Conservation (phyloP, 2,113 vertebrate genomes). For the Eublepharis macularius region DNA sequence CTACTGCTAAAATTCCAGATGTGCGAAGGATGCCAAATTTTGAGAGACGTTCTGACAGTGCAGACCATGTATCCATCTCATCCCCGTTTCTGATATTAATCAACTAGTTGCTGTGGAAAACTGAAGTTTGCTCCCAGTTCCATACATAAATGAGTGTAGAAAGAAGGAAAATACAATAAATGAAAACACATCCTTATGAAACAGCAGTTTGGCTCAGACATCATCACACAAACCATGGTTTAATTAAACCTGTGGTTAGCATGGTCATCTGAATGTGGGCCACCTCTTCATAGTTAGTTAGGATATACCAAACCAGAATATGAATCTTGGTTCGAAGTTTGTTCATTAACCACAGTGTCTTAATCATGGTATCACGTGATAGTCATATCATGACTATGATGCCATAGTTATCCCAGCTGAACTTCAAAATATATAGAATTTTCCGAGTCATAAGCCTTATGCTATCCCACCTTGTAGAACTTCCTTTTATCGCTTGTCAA, state of each 20-base stretch:
- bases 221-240: too few relatives aligned
- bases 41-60: neutral
- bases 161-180: neutral
- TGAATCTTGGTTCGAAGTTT: too few relatives aligned
- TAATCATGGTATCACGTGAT: too few relatives aligned
- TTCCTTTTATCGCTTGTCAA: neutral
- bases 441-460: neutral
- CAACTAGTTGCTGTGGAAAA: neutral
- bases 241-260: too few relatives aligned
- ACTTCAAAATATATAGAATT: neutral
- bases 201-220: neutral
- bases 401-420: too few relatives aligned
- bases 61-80: neutral
- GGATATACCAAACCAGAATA: too few relatives aligned
- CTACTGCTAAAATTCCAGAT: neutral
- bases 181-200: neutral
- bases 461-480: neutral
- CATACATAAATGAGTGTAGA: neutral
- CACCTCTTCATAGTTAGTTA: too few relatives aligned
- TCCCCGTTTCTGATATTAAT: too few relatives aligned
- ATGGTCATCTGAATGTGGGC: too few relatives aligned
- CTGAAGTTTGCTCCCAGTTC: neutral
- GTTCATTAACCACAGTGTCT: too few relatives aligned
- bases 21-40: neutral
- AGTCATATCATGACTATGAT: too few relatives aligned